Base-by-base conservation (phyloP, 2,888 invertebrate genomes). In the Litoditis marina region DNA sequence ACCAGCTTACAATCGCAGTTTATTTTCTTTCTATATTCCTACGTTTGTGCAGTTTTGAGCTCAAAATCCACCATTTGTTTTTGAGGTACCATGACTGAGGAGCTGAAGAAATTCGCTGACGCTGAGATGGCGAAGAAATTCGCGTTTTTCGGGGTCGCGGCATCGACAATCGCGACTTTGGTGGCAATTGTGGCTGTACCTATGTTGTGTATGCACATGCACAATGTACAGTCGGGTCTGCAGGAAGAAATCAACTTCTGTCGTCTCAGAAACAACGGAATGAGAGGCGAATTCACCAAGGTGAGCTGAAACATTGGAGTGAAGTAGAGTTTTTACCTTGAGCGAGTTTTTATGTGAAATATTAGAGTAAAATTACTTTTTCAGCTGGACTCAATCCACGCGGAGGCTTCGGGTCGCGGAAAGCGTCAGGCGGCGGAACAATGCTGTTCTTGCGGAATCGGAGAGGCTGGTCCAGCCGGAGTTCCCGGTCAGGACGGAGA, bases 201-300 rank as follows among this genome's bases (percentile, higher is more conserved):
- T n/a, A 79, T 80, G 79, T 71, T 80, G 60, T 80, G 77, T 67
- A 73, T 69, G 55, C 79, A 80, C 66, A 72, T 79, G 63, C 77
- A 77, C 57, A 71, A 72, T 59, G 74, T 80, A 34, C 77, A 78
- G 61, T 69, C 77, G 8, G 65, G 73, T 8, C 68, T 80, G 19
- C 75, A 75, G 54, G 75, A 71, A 42, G 77, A 77, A 60, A 56
- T 77, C 31, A 67, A 73, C 63, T 77, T 68, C 65, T 71, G 71
- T 42, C 63, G 68, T 49, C 53, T 67, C 22, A 63, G 68, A 46
- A 68, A 68, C 49, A 60, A 60, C 13, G 68, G 66, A 42, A 60
- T 71, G 19, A 55, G 58, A 47, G 57, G 63, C 42, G 71, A 71
- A 44, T 68, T 65, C 60, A 57, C 63, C 60, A 68, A 71, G 60